These are phyloP conservation scores for Agonum fuliginosum DNA, from an alignment of 2,888 invertebrate genomes.

Conservation along the genomic window DNA sequence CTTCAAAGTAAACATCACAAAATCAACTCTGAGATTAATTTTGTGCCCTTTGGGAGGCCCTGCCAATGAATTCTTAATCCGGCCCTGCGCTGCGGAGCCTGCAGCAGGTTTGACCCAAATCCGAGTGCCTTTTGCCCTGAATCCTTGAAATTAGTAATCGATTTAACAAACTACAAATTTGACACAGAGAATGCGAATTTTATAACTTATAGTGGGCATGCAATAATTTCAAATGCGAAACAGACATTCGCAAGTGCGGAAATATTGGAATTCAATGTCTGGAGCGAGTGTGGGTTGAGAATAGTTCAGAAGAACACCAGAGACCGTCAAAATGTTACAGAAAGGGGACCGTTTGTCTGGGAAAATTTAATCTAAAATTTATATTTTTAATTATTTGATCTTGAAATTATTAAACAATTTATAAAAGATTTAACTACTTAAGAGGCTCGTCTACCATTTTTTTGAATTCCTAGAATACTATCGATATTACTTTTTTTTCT, in stretches of 20 bases:
- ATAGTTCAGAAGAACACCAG: not conserved
- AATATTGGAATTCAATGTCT: conserved; percentile 36
- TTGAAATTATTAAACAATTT: not conserved
- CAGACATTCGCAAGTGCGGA: not conserved
- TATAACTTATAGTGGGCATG: not conserved
- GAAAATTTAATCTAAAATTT: not conserved
- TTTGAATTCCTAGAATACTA: no score
- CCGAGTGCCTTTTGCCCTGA: conserved; percentile 21
- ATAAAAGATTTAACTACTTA: no score
- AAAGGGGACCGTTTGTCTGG: not conserved
- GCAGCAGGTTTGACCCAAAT: conserved; percentile 38
- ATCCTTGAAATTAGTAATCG: conserved; percentile 12
- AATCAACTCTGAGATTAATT: no score
- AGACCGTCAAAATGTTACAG: not conserved
- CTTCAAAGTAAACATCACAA: no score
- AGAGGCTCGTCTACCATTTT: no score
- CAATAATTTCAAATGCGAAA: conserved; percentile 1
- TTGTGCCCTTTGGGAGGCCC: no score
- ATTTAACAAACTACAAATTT: conserved; percentile 41
- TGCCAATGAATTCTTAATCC: no score
- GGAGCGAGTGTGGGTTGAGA: not conserved
- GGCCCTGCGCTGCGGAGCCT: conserved; percentile 27
- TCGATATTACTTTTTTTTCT: no score
- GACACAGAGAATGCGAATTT: not conserved
- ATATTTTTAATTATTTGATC: not conserved